These are phyloP conservation scores for Grantiella picta DNA, from an alignment of 2,113 vertebrate species.

Conservation along the genomic window DNA sequence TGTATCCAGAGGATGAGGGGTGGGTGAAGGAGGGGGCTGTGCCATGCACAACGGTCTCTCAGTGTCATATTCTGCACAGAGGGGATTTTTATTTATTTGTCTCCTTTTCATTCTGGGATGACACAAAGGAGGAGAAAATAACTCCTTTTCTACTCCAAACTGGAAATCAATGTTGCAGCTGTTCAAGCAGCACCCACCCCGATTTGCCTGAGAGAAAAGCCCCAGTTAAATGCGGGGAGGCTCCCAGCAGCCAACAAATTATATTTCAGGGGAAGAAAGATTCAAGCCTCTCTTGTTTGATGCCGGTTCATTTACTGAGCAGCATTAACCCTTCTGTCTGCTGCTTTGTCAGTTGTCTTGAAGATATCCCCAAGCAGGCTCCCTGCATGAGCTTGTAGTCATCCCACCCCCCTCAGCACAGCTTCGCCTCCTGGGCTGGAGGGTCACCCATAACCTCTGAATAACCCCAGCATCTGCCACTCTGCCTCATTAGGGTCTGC, in stretches of 20 bases:
- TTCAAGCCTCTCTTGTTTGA: not conserved
- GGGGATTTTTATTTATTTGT: slow-evolving; percentile 21
- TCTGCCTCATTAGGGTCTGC: not conserved
- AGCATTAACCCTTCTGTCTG: slow-evolving; percentile 24
- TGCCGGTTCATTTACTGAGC: not conserved
- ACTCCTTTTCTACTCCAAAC: not conserved
- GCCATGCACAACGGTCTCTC: not conserved
- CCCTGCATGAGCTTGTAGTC: not conserved
- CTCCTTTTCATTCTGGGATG: slow-evolving; percentile 1
- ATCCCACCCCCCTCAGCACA: not conserved
- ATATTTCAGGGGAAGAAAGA: not conserved
- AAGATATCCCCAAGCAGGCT: not conserved
- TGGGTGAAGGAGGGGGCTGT: not conserved
- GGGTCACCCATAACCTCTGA: not conserved
- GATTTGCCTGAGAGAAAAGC: not conserved
- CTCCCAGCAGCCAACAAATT: slow-evolving; percentile 8
- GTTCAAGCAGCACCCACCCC: slow-evolving; percentile 14
- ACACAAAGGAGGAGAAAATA: slow-evolving; percentile 44
- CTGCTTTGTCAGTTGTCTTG: not conserved
- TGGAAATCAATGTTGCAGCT: slow-evolving; percentile 40
- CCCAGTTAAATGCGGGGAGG: not conserved
- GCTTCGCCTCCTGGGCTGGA: not conserved
- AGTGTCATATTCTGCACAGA: slow-evolving; percentile 24
- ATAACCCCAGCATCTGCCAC: slow-evolving; percentile 1
- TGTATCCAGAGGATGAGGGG: not conserved